Base-by-base conservation (phyloP, 2,888 invertebrate species). In the Acleris emargana region DNA sequence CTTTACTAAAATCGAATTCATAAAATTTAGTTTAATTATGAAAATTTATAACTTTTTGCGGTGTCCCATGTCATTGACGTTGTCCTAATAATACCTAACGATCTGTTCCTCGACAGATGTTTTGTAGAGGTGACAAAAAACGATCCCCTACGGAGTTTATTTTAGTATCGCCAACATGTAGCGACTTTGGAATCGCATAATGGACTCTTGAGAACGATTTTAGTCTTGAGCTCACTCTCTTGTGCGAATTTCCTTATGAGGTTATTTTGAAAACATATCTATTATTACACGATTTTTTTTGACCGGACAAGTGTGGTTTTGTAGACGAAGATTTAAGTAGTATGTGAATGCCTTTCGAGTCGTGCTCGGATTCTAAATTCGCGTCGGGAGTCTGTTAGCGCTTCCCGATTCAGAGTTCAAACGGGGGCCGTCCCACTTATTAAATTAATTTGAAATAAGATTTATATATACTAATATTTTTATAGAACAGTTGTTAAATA, bases 401-500 rank as follows among this genome's bases (percentile, higher is more conserved):
- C 20, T 55, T 60, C 50, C 59, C 38, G 45, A 60, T 50, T 20
- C 11, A 55, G 42, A 49, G 59, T 59, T 49, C 59, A 59, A 66
- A 66, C 43, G 20, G 18, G 61, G 69, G 77, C 80, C 77, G 84
- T 81, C 81, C 70, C 73, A 76, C 78, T 77, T 84, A 79, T 80
- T 70, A 79, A 83, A 82, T 78, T 83, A 72, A 79, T 89, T 89
- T 88, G 79, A 88, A 87, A 88, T 89, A 86, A 88, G 86, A 89
- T 84, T 88, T 88, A 89, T 90, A 91, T 91, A 91, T 91, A 90
- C 91, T 91, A 89, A 89, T 91, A 91, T 91, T 90, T 81, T 90
- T 91, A 88, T 82, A 80, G 76, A 57, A 86, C 74, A 77, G 74
- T 86, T 89, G 91, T 91, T 91, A 81, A 81, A 83, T 84, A 86